A percentile compares a stretch with the other conserved stretches of the same genome.
Evolutionary conservation across 2,888 invertebrate genomes (phyloP).

Genomic region (Globia sparganii): DNA sequence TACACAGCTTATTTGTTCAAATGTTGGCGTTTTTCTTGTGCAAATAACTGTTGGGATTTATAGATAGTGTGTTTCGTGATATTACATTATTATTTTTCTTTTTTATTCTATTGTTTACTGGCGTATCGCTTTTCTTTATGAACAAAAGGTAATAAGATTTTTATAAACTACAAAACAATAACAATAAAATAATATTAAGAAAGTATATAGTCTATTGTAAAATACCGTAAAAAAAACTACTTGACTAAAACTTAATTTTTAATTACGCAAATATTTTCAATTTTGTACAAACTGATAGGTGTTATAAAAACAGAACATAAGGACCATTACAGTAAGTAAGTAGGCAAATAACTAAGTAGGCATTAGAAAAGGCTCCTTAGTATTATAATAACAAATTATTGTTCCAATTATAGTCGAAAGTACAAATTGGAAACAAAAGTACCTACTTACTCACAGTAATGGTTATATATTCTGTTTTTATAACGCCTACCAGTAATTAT

Average conservation of each 20-base stretch:
- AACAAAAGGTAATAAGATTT: neutral
- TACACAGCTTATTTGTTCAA: slow-evolving; percentile 47
- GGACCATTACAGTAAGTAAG: neutral
- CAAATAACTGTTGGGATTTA: slow-evolving; percentile 25
- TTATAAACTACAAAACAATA: neutral
- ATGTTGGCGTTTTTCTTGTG: slow-evolving; percentile 44
- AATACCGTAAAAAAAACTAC: neutral
- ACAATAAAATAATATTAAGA: neutral
- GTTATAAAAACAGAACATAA: neutral
- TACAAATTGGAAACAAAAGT: no score
- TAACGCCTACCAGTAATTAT: no score
- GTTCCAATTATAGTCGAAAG: no score
- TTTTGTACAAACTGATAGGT: neutral
- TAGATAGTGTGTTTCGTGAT: slow-evolving; percentile 16
- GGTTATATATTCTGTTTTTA: no score
- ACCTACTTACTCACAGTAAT: no score
- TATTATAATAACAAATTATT: no score
- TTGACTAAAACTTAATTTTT: neutral
- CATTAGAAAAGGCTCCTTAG: no score
- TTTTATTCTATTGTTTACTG: neutral
- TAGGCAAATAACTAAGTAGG: no score
- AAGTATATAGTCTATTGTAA: no score
- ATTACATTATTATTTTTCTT: neutral
- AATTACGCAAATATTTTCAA: neutral
- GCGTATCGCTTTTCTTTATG: neutral